Percentiles rank a stretch among this genome's conserved stretches.
Conservation (phyloP, 2,888 invertebrate species). For the Pollenia labialis region DNA sequence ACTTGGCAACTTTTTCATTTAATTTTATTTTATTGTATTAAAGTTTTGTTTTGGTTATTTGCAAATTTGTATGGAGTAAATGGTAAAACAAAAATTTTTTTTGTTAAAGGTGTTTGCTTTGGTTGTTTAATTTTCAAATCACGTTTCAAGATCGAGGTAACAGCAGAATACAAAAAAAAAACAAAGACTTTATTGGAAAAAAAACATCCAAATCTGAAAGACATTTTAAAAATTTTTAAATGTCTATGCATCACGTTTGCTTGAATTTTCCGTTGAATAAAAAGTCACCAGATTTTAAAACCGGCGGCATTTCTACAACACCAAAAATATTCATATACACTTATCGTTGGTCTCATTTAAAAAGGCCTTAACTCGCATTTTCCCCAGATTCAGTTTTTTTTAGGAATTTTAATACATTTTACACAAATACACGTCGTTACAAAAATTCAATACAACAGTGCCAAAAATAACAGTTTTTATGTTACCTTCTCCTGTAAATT, state of each 20-base stretch:
- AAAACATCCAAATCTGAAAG: conserved; percentile 48
- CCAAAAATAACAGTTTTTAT: no score
- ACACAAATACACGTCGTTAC: no score
- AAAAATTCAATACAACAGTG: no score
- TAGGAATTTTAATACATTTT: no score
- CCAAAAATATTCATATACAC: background rate
- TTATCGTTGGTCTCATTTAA: no score
- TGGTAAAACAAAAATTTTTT: conserved; percentile 57
- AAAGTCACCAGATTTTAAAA: conserved; percentile 44
- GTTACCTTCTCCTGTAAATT: no score
- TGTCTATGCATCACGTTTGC: conserved; percentile 66
- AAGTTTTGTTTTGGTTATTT: conserved; percentile 47
- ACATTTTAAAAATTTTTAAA: conserved; percentile 50
- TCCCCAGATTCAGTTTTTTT: no score
- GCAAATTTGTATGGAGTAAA: conserved; percentile 39
- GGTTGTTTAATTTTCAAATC: conserved; percentile 75
- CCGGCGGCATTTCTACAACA: conserved; percentile 53
- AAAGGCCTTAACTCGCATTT: no score
- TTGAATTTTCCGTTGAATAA: conserved; percentile 58
- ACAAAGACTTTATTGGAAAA: conserved; percentile 13
- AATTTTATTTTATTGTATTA: conserved; percentile 12
- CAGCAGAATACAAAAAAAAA: conserved; percentile 71
- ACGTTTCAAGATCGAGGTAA: conserved; percentile 83
- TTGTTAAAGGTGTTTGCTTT: conserved; percentile 58
- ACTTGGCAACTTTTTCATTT: conserved; percentile 50